A percentile compares a stretch with the other conserved stretches of the same genome.
phyloP scores from a whole-genome alignment of 2,113 vertebrate genomes.

The Athene cunicularia region DNA sequence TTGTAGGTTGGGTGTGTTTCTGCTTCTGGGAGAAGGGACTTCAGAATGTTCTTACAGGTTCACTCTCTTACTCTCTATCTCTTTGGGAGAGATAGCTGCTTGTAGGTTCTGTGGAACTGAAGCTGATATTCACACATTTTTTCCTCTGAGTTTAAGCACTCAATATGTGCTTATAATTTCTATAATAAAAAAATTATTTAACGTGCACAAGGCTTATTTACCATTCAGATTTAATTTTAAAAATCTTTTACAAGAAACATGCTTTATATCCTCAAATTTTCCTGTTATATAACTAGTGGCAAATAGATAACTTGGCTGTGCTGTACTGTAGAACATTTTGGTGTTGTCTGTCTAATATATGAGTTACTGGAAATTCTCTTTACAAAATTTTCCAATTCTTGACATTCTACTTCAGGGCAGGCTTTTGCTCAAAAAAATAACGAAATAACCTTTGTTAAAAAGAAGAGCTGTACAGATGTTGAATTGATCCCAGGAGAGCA shows the following conservation, averaged over 20 bases:
- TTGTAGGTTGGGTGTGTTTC: not conserved
- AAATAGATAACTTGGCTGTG: not conserved
- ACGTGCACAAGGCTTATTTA: not conserved
- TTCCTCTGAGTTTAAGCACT: not conserved
- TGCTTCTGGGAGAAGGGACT: not conserved
- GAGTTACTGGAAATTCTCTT: not conserved
- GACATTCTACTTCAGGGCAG: conserved; percentile 61
- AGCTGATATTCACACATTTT: not conserved
- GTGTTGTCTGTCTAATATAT: not conserved
- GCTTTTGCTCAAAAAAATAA: conserved; percentile 64
- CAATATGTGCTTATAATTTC: not conserved
- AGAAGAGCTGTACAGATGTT: conserved; percentile 78
- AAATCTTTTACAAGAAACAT: not conserved
- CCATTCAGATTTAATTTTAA: not conserved
- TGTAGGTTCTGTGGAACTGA: fast-evolving
- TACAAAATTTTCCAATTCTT: not conserved
- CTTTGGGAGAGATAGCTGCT: not conserved
- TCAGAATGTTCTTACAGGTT: not conserved
- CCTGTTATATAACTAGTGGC: not conserved
- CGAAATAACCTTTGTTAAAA: conserved; percentile 85
- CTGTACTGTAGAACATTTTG: not conserved
- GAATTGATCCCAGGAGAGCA: conserved; percentile 74
- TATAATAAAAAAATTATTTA: not conserved
- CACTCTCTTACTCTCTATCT: too few species aligned
- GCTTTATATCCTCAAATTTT: not conserved